phyloP scores from a whole-genome alignment of 2,113 vertebrate species.

The Typhlomys cinereus region DNA sequence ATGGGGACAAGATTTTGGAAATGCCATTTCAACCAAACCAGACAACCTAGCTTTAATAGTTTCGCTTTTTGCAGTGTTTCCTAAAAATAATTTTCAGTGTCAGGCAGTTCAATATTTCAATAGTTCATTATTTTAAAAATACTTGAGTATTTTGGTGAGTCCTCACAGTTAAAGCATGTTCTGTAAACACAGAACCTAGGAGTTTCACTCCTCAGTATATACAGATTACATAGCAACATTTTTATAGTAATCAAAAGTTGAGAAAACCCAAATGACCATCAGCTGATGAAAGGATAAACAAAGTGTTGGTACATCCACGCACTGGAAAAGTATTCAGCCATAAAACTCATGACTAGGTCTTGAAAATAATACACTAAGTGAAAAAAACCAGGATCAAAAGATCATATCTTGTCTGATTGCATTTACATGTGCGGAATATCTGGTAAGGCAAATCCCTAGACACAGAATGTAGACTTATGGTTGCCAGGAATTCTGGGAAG shows the following conservation, averaged over 20 bases:
- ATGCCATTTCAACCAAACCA: not conserved
- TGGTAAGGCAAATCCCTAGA: not conserved
- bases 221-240: not conserved
- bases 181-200: not conserved
- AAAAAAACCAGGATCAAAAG: not conserved
- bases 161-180: not conserved
- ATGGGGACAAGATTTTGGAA: not conserved
- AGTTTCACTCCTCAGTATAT: not conserved
- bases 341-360: not conserved
- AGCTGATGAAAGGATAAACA: not conserved
- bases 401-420: not conserved
- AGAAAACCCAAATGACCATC: not conserved
- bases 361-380: not conserved
- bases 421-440: not conserved
- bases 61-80: not conserved
- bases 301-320: not conserved
- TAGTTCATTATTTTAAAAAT: constrained; percentile 18
- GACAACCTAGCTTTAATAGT: not conserved
- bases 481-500: not conserved
- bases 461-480: not conserved
- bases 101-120: not conserved
- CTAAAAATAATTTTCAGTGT: constrained; percentile 16
- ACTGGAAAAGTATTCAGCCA: not conserved
- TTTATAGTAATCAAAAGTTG: not conserved
- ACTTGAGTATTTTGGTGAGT: not conserved